Conservation (phyloP, 2,113 vertebrate genomes). For the Leucopsar rothschildi region DNA sequence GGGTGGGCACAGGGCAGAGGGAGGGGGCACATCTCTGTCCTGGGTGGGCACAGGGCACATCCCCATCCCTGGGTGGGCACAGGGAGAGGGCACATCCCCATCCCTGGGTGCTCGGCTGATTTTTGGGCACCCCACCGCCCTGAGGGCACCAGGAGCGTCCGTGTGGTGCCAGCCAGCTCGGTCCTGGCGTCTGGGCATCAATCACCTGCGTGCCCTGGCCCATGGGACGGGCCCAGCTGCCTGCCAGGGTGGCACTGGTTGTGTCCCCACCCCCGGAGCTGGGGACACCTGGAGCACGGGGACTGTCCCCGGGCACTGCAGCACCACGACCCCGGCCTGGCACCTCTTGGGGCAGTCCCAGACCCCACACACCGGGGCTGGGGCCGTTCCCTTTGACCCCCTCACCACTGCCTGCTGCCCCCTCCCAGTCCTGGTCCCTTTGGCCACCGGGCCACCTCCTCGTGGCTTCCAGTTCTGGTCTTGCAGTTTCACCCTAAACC, state of each 20-base stretch:
- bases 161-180: rapidly evolving
- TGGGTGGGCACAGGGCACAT: too few species aligned
- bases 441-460: rapidly evolving
- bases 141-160: rapidly evolving
- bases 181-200: not conserved
- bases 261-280: rapidly evolving
- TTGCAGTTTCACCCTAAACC: not conserved
- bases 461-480: not conserved
- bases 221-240: not conserved
- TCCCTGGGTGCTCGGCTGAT: too few species aligned
- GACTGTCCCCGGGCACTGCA: rapidly evolving
- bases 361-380: rapidly evolving
- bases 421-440: rapidly evolving
- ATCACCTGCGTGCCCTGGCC: rapidly evolving
- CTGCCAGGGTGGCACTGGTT: not conserved
- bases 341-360: not conserved
- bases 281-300: rapidly evolving
- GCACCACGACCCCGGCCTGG: rapidly evolving
- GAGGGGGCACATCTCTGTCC: too few species aligned
- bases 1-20: too few species aligned
- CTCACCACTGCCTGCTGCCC: too few species aligned
- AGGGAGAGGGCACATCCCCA: too few species aligned
- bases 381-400: not conserved
- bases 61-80: too few species aligned
- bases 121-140: rapidly evolving